A percentile compares a stretch with the other conserved stretches of the same genome.
These are phyloP conservation scores for Cosmopolites sordidus DNA, from an alignment of 2,888 invertebrate genomes.

Conservation along the genomic window DNA sequence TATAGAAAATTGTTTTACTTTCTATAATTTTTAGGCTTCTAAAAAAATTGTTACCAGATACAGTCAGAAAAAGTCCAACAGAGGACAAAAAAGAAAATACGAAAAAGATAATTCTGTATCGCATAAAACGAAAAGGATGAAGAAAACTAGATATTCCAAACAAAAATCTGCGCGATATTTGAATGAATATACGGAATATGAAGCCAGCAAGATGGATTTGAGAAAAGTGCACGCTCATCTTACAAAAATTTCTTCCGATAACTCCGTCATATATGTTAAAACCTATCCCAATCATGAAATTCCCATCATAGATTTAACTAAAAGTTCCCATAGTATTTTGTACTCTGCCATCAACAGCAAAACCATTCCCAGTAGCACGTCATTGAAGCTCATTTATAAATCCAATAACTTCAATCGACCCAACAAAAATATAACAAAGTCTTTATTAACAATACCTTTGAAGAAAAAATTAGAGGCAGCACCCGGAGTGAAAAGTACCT, in stretches of 20 bases:
- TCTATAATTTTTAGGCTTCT: constrained; percentile 11
- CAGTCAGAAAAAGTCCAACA: constrained; percentile 8
- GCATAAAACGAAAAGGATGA: constrained; percentile 15
- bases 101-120: constrained; percentile 10
- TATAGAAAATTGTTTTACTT: not conserved
- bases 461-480: constrained; percentile 11
- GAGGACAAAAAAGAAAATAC: constrained; percentile 12
- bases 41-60: constrained; percentile 12
- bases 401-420: constrained; percentile 19
- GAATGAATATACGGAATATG: constrained; percentile 25
- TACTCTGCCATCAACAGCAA: constrained; percentile 3
- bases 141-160: constrained; percentile 13
- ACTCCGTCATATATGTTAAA: constrained; percentile 25
- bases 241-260: constrained; percentile 20
- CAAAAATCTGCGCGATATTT: constrained; percentile 17
- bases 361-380: constrained; percentile 10
- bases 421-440: constrained; percentile 17
- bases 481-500: constrained; percentile 10
- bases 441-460: constrained; percentile 21
- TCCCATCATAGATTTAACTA: constrained; percentile 23
- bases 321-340: constrained; percentile 19
- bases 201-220: constrained; percentile 26
- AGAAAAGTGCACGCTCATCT: no score
- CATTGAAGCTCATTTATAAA: constrained; percentile 25
- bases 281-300: constrained; percentile 15